phyloP scores from a whole-genome alignment of 2,888 invertebrate genomes.

The Toxonevra muliebris region DNA sequence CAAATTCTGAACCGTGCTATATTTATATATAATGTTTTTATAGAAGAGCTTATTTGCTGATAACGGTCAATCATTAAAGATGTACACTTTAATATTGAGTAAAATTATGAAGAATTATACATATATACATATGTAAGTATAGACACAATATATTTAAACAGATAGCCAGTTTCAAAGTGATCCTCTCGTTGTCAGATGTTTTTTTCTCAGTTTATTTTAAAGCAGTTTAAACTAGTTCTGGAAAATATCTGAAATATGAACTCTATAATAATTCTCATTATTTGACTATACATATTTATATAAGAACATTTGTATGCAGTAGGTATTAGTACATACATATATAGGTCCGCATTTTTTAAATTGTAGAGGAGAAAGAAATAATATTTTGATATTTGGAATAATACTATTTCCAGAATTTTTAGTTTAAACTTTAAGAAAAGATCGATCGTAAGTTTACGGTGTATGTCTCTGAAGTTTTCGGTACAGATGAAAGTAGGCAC shows the following conservation, averaged over 20 bases:
- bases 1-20: conserved; percentile 13
- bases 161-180: conserved; percentile 42
- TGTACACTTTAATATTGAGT: neutral
- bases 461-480: too few relatives aligned
- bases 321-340: neutral
- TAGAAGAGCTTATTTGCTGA: conserved; percentile 53
- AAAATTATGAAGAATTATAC: conserved; percentile 31
- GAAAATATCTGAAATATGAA: too few relatives aligned
- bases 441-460: too few relatives aligned
- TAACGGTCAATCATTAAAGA: conserved; percentile 45
- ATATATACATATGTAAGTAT: neutral
- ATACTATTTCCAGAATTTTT: too few relatives aligned
- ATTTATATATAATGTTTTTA: conserved; percentile 35
- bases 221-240: conserved; percentile 41
- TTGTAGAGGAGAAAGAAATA: too few relatives aligned
- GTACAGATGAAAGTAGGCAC: too few relatives aligned
- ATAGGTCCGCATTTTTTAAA: too few relatives aligned
- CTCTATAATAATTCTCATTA: too few relatives aligned
- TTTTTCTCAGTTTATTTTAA: conserved; percentile 35
- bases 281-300: neutral
- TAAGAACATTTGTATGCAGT: neutral
- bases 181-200: conserved; percentile 22
- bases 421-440: too few relatives aligned
- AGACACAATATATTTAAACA: conserved; percentile 11
- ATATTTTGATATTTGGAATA: too few relatives aligned